Conservation (phyloP, 1,140 invertebrate species). For the Rhagoletis zephyria region DNA sequence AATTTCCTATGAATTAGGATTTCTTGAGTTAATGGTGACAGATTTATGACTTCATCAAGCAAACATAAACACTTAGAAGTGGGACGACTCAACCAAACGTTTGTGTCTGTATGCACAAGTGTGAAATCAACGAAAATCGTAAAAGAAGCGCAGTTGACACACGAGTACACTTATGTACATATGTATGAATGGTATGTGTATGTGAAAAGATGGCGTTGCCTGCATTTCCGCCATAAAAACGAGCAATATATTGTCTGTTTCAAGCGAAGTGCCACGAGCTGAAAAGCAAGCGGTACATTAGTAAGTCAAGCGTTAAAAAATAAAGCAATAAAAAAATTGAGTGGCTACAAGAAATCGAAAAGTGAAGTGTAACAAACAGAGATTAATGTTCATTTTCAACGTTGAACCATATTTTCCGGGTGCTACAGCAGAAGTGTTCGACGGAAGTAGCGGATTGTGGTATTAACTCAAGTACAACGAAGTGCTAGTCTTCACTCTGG, state of each 20-base stretch:
- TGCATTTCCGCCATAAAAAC: constrained; percentile 28
- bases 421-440: background rate
- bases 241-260: background rate
- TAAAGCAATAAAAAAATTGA: background rate
- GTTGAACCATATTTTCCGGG: background rate
- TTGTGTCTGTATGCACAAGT: background rate
- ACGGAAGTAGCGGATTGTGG: background rate
- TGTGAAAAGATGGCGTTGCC: background rate
- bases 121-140: background rate
- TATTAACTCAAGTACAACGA: background rate
- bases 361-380: background rate
- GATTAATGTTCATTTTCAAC: background rate
- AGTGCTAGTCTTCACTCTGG: background rate
- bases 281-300: background rate
- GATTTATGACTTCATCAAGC: constrained; percentile 9
- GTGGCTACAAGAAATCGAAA: background rate
- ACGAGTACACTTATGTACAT: background rate
- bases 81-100: background rate
- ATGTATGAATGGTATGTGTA: background rate
- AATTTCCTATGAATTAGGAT: background rate
- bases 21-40: background rate
- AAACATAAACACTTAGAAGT: background rate
- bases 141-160: background rate
- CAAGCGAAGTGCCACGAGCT: background rate
- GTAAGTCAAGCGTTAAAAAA: background rate